A percentile compares a stretch with the other conserved stretches of the same genome.
Conservation (phyloP, 2,888 invertebrate genomes). For the Erebia epiphron region DNA sequence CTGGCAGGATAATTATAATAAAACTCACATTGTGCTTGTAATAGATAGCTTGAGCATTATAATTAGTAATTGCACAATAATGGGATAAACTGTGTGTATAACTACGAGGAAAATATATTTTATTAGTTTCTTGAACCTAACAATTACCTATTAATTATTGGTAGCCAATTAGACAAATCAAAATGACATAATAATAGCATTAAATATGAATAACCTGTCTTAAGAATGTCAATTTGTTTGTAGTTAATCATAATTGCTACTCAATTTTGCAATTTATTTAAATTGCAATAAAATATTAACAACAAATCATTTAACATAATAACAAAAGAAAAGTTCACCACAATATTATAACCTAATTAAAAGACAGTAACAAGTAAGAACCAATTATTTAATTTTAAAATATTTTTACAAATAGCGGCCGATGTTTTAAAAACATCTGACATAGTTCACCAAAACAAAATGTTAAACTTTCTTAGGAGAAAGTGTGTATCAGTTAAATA, state of each 20-base stretch:
- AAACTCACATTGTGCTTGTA: no score
- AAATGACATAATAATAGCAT: conserved; percentile 17
- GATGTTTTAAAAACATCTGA: neutral
- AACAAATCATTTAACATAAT: neutral
- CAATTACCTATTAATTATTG: conserved; percentile 4
- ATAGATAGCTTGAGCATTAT: no score
- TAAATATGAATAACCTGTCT: conserved; percentile 4
- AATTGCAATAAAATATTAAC: conserved; percentile 3
- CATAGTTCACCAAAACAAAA: neutral
- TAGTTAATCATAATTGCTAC: conserved; percentile 1
- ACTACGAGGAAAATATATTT: neutral
- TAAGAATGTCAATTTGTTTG: neutral
- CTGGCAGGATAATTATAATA: no score
- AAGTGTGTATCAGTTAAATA: conserved; percentile 24
- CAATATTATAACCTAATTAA: no score
- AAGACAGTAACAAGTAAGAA: no score
- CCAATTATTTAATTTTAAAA: no score
- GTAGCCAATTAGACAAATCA: conserved; percentile 11
- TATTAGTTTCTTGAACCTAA: conserved; percentile 1
- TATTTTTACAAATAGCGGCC: no score
- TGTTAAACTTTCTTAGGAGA: conserved; percentile 23
- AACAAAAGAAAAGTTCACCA: neutral
- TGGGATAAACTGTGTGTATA: neutral
- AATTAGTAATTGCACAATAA: no score
- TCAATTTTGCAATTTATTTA: conserved; percentile 3